A percentile compares a stretch with the other conserved stretches of the same genome.
Evolutionary conservation across 2,113 vertebrate genomes (phyloP).

Genomic region (Anolis carolinensis): DNA sequence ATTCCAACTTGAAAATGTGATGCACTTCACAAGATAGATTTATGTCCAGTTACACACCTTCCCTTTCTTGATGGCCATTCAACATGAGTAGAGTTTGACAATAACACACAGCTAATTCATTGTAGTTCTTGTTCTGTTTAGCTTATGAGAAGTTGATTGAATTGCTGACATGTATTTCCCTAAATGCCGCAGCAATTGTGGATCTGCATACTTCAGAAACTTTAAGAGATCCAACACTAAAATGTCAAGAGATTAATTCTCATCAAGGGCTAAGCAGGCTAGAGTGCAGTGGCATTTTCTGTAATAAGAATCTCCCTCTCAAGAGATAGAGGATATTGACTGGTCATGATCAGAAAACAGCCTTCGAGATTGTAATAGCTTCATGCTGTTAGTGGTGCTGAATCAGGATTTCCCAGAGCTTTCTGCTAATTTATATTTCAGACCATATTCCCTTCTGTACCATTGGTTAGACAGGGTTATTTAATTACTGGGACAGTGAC

Average conservation of each 20-base stretch:
- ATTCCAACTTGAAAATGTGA: neutral
- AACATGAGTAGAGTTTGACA: neutral
- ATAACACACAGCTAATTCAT: neutral
- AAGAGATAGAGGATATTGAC: neutral
- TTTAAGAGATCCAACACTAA: neutral
- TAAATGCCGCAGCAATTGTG: too few relatives aligned
- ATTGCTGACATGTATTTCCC: neutral
- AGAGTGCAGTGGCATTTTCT: too few relatives aligned
- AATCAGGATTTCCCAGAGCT: neutral
- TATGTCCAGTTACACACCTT: neutral
- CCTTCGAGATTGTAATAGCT: neutral
- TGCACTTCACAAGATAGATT: neutral
- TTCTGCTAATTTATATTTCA: neutral
- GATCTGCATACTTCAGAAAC: neutral
- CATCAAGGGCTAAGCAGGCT: neutral
- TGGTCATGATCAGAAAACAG: neutral
- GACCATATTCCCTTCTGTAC: neutral
- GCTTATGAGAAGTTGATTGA: neutral
- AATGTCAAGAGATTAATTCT: neutral
- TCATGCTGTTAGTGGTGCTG: neutral
- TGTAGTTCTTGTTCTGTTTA: neutral
- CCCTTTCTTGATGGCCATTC: slow-evolving; percentile 13
- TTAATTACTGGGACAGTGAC: neutral
- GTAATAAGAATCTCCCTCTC: neutral
- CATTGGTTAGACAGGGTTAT: neutral